Evolutionary conservation across 2,797 vertebrate species (phyloP), one percentile per base, ranked within the genome.

Genomic region (Mus caroli): DNA sequence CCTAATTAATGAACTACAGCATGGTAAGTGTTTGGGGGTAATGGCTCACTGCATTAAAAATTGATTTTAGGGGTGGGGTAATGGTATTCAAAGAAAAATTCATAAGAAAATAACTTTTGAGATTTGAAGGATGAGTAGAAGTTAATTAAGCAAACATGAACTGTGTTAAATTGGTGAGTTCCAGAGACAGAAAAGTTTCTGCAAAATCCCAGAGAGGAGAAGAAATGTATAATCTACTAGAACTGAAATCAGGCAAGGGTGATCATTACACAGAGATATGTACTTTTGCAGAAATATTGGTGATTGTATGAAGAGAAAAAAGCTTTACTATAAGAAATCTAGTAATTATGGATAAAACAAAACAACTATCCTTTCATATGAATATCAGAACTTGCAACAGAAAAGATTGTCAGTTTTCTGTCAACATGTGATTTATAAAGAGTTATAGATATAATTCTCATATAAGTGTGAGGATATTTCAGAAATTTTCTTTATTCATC

Each of bases 381-480:
- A 17, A 28, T 88, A 84, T 88, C 22, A 80, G n/a, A 88, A 92
- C 8, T 71, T 88, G 2, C 1, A 92, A 26, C 69, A 92, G 88
- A 82, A 46, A 13, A 95, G 87, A 84, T 62, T n/a, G 2, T 56
- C 77, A 12, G 31, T 20, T 17, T 19, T 3, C 14, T 76, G 7
- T 84, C n/a, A 95, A 78, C 24, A 34, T 75, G 69, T 87, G 31
- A 87, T 95, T 88, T 90, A 85, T 92, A 93, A 67, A 89, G 88
- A 60, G 6, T 78, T 88, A 85, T 84, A 69, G 82, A 92, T 10
- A 88, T 34, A 12, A 92, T 62, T 90, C 37, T 90, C 69, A 88
- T 86, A 94, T 24, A 94, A 93, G 83, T 83, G 40, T 90, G 13
- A 76, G 17, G 28, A 69, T 84, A 11, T 95, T 7, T 76, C 64